Evolutionary conservation across 2,888 invertebrate species (phyloP).

Genomic region (Calameuta pallipes): DNA sequence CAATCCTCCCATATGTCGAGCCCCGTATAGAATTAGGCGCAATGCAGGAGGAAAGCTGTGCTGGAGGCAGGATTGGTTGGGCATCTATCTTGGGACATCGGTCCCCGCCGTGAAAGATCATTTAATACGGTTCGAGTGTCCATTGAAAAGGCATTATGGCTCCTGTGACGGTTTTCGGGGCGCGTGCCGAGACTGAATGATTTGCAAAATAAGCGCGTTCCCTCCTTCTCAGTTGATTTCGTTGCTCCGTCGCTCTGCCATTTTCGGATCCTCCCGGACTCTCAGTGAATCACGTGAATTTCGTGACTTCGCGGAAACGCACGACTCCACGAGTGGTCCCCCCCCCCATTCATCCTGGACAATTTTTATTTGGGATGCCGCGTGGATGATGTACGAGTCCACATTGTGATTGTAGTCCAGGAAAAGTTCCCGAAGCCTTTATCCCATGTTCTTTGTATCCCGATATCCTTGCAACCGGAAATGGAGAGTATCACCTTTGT

Average conservation of each 20-base stretch:
- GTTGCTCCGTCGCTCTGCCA: background rate
- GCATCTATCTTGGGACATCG: background rate
- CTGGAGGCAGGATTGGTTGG: background rate
- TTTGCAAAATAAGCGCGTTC: conserved; percentile 1
- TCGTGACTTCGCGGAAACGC: conserved; percentile 30
- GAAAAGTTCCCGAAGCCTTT: background rate
- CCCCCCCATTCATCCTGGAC: background rate
- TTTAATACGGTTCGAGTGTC: conserved; percentile 11
- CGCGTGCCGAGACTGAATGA: conserved; percentile 35
- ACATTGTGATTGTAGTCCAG: background rate
- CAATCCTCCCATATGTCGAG: conserved; percentile 32
- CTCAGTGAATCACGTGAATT: conserved; percentile 11
- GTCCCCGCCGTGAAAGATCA: background rate
- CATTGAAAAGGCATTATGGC: background rate
- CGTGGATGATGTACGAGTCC: conserved; percentile 7
- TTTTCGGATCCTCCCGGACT: background rate
- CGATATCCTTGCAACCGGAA: background rate
- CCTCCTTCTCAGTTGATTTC: background rate
- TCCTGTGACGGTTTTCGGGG: conserved; percentile 20
- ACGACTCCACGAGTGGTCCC: background rate
- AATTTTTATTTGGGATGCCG: background rate
- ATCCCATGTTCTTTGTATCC: background rate
- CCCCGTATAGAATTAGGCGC: conserved; percentile 40
- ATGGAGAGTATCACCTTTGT: background rate
- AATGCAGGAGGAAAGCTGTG: background rate